phyloP scores from a whole-genome alignment of 2,797 vertebrate species.

The Acrossocheilus fasciatus region DNA sequence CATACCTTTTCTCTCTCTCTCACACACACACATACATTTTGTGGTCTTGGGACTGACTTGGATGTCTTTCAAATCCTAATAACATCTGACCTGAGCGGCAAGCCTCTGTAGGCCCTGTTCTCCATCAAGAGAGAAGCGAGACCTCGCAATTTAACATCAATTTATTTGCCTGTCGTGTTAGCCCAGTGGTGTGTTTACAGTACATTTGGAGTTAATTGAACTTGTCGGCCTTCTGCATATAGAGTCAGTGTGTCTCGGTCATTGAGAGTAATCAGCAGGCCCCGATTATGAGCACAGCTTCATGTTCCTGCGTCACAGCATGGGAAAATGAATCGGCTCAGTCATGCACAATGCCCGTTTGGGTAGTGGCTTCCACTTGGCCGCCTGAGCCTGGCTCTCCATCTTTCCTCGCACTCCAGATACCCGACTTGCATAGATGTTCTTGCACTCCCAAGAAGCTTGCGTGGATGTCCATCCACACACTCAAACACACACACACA shows the following conservation, averaged over 20 bases:
- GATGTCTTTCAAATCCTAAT: background rate
- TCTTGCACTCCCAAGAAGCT: background rate
- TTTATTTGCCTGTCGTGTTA: constrained; percentile 51
- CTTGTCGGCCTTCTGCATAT: constrained; percentile 36
- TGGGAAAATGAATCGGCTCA: constrained; percentile 59
- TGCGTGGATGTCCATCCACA: background rate
- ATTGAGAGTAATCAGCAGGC: constrained; percentile 60
- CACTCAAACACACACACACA: no score
- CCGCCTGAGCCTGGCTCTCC: no score
- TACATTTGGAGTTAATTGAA: constrained; percentile 62
- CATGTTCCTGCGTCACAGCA: constrained; percentile 53
- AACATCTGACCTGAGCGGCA: background rate
- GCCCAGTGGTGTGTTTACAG: constrained; percentile 67
- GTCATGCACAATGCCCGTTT: constrained; percentile 37
- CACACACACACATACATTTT: background rate
- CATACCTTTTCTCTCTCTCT: no score
- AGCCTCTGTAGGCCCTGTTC: constrained; percentile 30
- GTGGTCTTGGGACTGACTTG: background rate
- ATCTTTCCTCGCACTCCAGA: background rate
- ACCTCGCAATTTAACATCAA: constrained; percentile 49
- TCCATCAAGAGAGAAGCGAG: constrained; percentile 43
- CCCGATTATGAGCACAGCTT: constrained; percentile 44
- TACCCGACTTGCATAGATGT: background rate
- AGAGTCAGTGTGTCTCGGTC: constrained; percentile 38
- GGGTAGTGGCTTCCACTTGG: background rate